A percentile compares a stretch with the other conserved stretches of the same genome.
phyloP scores from a whole-genome alignment of 2,797 vertebrate species.

The Micromesistius poutassou region DNA sequence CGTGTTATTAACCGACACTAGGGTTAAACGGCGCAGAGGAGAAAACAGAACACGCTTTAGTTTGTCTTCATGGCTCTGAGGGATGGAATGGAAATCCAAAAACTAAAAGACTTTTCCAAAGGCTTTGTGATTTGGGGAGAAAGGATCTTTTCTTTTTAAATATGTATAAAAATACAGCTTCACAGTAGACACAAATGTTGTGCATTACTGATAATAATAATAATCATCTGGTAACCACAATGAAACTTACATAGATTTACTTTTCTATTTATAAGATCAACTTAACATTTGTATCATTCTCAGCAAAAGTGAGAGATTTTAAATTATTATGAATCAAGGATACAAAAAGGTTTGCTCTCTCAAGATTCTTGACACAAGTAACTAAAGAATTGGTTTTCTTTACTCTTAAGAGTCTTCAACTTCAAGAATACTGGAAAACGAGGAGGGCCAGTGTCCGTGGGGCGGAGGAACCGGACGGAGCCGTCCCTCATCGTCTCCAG shows the following conservation, averaged over 20 bases:
- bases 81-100: conserved; percentile 59
- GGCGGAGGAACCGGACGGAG: conserved; percentile 21
- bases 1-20: no score
- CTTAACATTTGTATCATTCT: conserved; percentile 64
- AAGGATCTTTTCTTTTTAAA: conserved; percentile 45
- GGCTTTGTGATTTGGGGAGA: conserved; percentile 40
- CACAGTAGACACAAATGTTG: conserved; percentile 79
- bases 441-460: neutral
- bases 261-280: conserved; percentile 67
- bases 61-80: neutral
- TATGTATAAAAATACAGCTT: conserved; percentile 76
- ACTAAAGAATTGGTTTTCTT: conserved; percentile 39
- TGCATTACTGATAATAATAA: conserved; percentile 70
- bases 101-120: conserved; percentile 49
- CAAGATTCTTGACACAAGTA: conserved; percentile 38
- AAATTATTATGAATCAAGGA: conserved; percentile 58
- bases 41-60: neutral
- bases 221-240: conserved; percentile 70
- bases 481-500: conserved; percentile 88
- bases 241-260: conserved; percentile 59
- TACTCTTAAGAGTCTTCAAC: conserved; percentile 49
- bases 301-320: conserved; percentile 75
- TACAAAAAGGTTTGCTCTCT: conserved; percentile 45
- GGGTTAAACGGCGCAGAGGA: no score
- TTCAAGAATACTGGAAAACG: conserved; percentile 67